Evolutionary conservation across 2,113 vertebrate genomes (phyloP).

Genomic region (Pseudopodoces humilis): DNA sequence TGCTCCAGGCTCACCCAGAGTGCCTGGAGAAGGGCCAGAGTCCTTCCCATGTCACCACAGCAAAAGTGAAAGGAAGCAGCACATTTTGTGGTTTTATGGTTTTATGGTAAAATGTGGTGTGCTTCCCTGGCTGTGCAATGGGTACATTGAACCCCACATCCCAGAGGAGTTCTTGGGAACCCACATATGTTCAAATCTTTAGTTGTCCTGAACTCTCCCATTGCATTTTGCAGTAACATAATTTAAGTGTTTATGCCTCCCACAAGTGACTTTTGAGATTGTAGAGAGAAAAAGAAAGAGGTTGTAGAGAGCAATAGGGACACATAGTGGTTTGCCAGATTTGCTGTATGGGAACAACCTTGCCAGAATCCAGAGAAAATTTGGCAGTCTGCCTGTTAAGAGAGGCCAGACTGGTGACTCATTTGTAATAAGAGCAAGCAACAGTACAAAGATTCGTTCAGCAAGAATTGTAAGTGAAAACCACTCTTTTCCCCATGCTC

Average conservation of each 20-base stretch:
- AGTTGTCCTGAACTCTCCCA: not conserved
- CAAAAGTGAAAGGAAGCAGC: not conserved
- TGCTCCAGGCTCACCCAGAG: not conserved
- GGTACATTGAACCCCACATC: not conserved
- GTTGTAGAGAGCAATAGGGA: not conserved
- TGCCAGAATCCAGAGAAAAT: not conserved
- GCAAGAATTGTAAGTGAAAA: not conserved
- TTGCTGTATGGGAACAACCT: slow-evolving; percentile 2
- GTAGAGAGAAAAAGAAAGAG: not conserved
- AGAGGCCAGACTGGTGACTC: slow-evolving; percentile 10
- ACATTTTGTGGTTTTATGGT: rapidly evolving
- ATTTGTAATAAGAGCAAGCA: not conserved
- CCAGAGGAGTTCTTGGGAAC: not conserved
- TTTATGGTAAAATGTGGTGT: not conserved
- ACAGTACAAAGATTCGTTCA: not conserved
- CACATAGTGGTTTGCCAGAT: not conserved
- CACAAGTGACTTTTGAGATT: not conserved
- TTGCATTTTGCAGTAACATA: not conserved
- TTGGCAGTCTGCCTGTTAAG: not conserved
- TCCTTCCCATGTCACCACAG: not conserved
- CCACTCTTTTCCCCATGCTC: not conserved
- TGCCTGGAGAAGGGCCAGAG: not conserved
- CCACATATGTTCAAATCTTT: not conserved
- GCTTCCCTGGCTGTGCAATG: not conserved
- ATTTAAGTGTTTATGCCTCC: not conserved